Evolutionary conservation across 2,888 invertebrate genomes (phyloP).

Genomic region (Sacculina carcini): DNA sequence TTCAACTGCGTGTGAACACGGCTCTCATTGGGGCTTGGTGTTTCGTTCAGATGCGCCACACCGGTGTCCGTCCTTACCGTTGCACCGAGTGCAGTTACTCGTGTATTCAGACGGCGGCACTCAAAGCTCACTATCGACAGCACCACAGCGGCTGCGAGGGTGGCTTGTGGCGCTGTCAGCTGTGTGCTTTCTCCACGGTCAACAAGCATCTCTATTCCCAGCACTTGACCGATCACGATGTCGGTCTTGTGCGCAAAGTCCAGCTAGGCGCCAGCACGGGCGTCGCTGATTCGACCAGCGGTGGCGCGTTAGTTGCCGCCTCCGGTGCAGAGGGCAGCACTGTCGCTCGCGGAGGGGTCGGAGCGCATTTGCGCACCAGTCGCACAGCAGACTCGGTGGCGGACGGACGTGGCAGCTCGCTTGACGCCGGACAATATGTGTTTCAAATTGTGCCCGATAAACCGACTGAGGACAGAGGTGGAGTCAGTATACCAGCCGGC

Average conservation of each 20-base stretch:
- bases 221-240: not conserved
- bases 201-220: not conserved
- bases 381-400: not conserved
- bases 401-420: not conserved
- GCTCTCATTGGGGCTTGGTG: not conserved
- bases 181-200: not conserved
- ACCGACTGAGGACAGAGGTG: not conserved
- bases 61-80: not conserved
- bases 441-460: not conserved
- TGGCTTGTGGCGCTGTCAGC: not conserved
- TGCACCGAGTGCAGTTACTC: not conserved
- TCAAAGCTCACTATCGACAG: not conserved
- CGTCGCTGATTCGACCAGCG: not conserved
- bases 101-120: not conserved
- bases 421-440: not conserved
- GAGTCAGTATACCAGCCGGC: constrained; percentile 1
- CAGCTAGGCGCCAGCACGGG: not conserved
- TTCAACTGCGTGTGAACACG: too few species aligned
- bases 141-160: not conserved
- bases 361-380: too few species aligned
- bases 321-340: not conserved
- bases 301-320: too few species aligned
- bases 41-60: not conserved
- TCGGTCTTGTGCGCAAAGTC: too few species aligned
- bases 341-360: not conserved